Conservation (phyloP, 2,113 vertebrate species). For the Azemiops feae region DNA sequence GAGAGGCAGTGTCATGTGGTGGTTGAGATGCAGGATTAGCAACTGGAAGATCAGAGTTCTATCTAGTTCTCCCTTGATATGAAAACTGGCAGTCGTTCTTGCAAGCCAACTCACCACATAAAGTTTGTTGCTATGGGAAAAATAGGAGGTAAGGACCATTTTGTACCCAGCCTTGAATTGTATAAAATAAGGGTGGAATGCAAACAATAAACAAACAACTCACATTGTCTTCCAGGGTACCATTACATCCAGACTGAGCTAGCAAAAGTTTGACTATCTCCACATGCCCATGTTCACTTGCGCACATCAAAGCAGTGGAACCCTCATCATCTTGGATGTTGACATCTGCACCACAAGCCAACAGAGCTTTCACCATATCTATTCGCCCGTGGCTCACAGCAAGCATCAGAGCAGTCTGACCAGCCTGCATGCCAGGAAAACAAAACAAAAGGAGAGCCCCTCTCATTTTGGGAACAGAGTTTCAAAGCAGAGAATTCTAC, state of each 20-base stretch:
- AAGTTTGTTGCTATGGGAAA: background rate
- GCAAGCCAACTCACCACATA: background rate
- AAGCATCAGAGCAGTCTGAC: constrained; percentile 96
- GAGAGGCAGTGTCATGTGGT: background rate
- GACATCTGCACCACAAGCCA: constrained; percentile 88
- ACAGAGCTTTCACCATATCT: constrained; percentile 94
- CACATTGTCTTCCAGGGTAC: constrained; percentile 91
- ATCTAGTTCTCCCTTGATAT: background rate
- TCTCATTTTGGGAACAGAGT: background rate
- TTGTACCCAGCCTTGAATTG: background rate
- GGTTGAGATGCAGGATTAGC: background rate
- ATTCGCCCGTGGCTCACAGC: constrained; percentile 95
- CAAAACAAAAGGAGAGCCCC: background rate
- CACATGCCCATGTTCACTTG: constrained; percentile 93
- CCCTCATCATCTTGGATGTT: constrained; percentile 96
- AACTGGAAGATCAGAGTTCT: background rate
- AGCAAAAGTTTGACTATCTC: constrained; percentile 95
- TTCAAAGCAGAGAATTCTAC: background rate
- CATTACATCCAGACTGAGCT: constrained; percentile 86
- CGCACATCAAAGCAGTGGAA: constrained; percentile 96
- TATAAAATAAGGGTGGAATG: background rate
- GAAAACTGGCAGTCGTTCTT: background rate
- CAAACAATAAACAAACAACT: constrained; percentile 52
- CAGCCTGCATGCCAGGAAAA: constrained; percentile 75
- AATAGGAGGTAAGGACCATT: background rate